phyloP scores from a whole-genome alignment of 2,797 vertebrate species.

The Amazonetta brasiliensis region DNA sequence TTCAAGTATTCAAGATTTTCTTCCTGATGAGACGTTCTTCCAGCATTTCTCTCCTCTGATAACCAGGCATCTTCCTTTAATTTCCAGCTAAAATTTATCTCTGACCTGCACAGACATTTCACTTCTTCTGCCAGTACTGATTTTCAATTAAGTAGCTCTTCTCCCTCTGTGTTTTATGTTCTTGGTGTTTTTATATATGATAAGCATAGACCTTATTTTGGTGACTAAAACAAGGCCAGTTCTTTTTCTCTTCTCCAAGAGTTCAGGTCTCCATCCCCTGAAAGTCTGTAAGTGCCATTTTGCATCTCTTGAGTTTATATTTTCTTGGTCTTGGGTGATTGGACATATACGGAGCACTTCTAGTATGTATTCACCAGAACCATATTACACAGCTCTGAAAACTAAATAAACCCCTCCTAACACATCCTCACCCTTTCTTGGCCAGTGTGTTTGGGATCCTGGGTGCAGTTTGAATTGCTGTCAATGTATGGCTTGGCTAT shows the following conservation, averaged over 20 bases:
- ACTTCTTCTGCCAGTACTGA: neutral
- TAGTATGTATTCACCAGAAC: neutral
- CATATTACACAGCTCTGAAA: neutral
- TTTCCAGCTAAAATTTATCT: neutral
- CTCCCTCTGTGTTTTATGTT: neutral
- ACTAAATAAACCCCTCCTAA: neutral
- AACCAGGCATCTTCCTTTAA: neutral
- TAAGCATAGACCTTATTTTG: neutral
- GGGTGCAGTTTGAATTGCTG: neutral
- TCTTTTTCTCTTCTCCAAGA: neutral
- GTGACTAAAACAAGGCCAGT: neutral
- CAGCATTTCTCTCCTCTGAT: rapidly evolving
- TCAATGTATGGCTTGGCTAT: neutral
- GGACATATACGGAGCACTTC: neutral
- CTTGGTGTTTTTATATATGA: neutral
- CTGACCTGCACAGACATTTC: neutral
- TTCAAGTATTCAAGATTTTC: neutral
- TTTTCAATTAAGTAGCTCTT: neutral
- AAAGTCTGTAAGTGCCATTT: neutral
- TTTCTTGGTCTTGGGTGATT: neutral
- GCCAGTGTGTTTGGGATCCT: neutral
- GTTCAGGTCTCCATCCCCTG: neutral
- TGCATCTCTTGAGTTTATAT: rapidly evolving
- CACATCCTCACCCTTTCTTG: neutral
- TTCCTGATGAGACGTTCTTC: neutral